Percentiles rank a stretch among this genome's conserved stretches.
These are phyloP conservation scores for Brachionus calyciflorus DNA, from an alignment of 1,140 invertebrate genomes.

Conservation along the genomic window DNA sequence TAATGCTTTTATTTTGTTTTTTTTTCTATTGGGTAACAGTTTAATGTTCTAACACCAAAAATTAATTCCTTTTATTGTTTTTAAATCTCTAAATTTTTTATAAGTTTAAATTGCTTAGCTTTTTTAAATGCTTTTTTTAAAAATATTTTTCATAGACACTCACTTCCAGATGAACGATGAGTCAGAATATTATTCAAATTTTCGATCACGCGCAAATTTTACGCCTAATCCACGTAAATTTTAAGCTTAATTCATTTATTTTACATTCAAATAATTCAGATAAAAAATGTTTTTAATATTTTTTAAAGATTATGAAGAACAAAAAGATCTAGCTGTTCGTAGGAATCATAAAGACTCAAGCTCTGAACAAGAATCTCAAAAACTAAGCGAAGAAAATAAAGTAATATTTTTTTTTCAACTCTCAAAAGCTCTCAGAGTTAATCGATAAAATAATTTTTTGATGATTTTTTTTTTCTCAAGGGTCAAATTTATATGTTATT, in stretches of 20 bases:
- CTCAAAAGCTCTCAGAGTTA: not conserved
- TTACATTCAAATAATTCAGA: no score
- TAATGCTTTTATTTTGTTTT: not conserved
- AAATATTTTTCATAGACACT: constrained; percentile 20
- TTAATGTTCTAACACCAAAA: not conserved
- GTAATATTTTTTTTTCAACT: not conserved
- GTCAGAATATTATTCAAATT: constrained; percentile 27
- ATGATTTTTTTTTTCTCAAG: not conserved
- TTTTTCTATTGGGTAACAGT: not conserved
- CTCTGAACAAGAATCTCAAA: not conserved
- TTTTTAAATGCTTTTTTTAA: constrained; percentile 35
- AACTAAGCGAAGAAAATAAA: constrained; percentile 3
- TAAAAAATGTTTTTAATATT: no score
- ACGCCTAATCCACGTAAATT: constrained; percentile 29
- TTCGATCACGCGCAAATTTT: constrained; percentile 21
- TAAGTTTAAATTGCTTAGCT: not conserved
- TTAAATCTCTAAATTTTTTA: not conserved
- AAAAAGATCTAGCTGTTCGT: not conserved
- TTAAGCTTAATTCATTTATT: not conserved
- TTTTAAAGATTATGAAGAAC: not conserved
- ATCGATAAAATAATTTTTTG: no score
- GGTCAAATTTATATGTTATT: constrained; percentile 41
- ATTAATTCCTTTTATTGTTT: not conserved
- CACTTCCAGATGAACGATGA: constrained; percentile 28
- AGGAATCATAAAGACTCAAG: no score